Base-by-base conservation (phyloP, 2,888 invertebrate species). In the Strigamia maritima region DNA sequence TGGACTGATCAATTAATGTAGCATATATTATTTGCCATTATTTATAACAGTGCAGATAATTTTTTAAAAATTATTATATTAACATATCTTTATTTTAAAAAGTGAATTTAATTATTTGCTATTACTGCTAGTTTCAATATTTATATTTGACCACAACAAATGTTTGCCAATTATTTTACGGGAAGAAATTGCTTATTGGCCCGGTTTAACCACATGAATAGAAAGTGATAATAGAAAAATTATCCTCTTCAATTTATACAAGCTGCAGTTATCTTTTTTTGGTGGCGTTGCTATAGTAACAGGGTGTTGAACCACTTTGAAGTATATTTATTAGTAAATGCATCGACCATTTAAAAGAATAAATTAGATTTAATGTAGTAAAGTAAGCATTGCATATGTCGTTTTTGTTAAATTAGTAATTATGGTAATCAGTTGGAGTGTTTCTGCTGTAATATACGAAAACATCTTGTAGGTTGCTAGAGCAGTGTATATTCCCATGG, bases 181-280 rank as follows among this genome's bases (percentile, higher is more conserved):
- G 14, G 7, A 12, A 65, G 22, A 65, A 70, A 70, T 6, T 28
- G 6, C 12, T 14, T 8, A 70, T 26, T 70, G 24, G 28, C 4
- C 26, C 26, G 4, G 4, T 19, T 54, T 35, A 26, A 70, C 12
- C 70, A 24, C 14, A 12, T 28, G 0, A n/a, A 0, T 14, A 70
- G 24, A 10, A 16, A 70, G 28, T 12, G 70, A 70, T 70, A 70
- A 70, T 70, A 70, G 70, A n/a, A 70, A 70, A 70, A 70, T 70
- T 49, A 12, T 28, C 70, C n/a, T 28, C 12, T 70, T 70, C 12
- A 70, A 70, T 70, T 70, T 70, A 26, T 16, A 24, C 12, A 10
- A 24, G 14, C 24, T 26, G 12, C 12, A 1, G n/a, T 54, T 54
- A 54, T n/a, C 22, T 19, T n/a, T 19, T 54, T 54, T 19, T 54